Base-by-base conservation (phyloP, 2,113 vertebrate genomes). In the Arenaria interpres region DNA sequence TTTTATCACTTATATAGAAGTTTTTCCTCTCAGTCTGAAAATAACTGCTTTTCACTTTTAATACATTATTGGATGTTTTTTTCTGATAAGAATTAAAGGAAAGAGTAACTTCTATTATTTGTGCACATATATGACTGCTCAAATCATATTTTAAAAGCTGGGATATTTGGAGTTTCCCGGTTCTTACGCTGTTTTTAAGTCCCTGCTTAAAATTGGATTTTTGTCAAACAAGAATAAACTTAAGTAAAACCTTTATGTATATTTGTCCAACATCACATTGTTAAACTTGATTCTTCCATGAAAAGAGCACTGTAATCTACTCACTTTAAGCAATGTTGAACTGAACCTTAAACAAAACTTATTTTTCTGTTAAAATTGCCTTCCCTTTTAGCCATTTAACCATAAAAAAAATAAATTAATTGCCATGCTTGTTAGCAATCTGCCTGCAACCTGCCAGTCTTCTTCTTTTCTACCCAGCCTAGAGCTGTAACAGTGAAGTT, bases 11-110 rank as follows among this genome's bases (percentile, higher is more conserved):
- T 67, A 60, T 19, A 13, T 23, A 18, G 25, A 93, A 91, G 12
- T 78, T 96, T 94, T 72, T 93, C 19, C 12, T 77, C 43, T 57
- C 66, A 41, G 28, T 79, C 69, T 92, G 15, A 92, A 96, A 96
- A 92, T 66, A 90, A 15, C 16, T 68, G 18, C 7, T 93, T 96
- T 88, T 76, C 27, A 66, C 16, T 68, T 75, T 37, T 71, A 76
- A n/a, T 66, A 28, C 2, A 23, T 35, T 13, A 68, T 64, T 53
- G 13, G 8, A 6, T 78, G 27, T 56, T 43, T 51, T 91, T 91
- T 35, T 48, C 35, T 30, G 20, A 68, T 53, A 86, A 88, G 15
- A 60, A 86, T 78, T 48, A 91, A 54, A 43, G 45, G 67, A 50
- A 80, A 80, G 4, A 24, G 6, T 33, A 80, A 62, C 10, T 63